Base-by-base conservation (phyloP, 1,140 invertebrate species). In the Cherax destructor region DNA sequence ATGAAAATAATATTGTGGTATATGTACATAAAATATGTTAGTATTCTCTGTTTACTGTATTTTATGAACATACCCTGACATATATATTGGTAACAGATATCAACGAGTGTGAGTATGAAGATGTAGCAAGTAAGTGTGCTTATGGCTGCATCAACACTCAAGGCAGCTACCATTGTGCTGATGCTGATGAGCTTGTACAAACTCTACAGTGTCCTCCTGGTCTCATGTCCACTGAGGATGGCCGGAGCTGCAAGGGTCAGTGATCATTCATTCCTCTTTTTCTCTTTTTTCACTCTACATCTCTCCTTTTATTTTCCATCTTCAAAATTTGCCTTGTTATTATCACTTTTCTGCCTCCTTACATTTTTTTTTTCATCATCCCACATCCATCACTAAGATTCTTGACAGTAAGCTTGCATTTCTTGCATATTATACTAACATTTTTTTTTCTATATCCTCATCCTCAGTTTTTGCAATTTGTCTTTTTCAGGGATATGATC, bases 131-230 rank as follows among this genome's bases (percentile, higher is more conserved):
- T 49, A 81, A 91, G 13, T 94, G 94, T 76, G 69, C 79, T 0
- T 65, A 94, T 41, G 93, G 92, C 49, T 97, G 97, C 94, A 94
- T 94, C 83, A 97, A 97, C 94, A 95, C 95, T 47, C 94, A 93
- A 50, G 95, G 96, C 24, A 95, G 95, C 59, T 96, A 96, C 92
- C 93, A 94, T 80, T 97, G 97, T 93, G 95, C 96, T 94, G 94
- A 94, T 21, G n/a, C 65, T 30, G 90, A 85, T 11, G 88, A 91
- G 47, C 61, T 91, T 24, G 83, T 80, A 0, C 74, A 85, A 4
- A 77, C 88, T n/a, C 83, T 91, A 13, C 74, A 91, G 88, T 95
- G 95, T 93, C 94, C 94, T 59, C 93, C 94, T 13, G 93, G 94
- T 85, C 95, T 94, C 92, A 93, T 94, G 74, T 94, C 95, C 47